These are phyloP conservation scores for Pocillopora damicornis DNA, from an alignment of 64 coral and sea anemone species.

Conservation along the genomic window DNA sequence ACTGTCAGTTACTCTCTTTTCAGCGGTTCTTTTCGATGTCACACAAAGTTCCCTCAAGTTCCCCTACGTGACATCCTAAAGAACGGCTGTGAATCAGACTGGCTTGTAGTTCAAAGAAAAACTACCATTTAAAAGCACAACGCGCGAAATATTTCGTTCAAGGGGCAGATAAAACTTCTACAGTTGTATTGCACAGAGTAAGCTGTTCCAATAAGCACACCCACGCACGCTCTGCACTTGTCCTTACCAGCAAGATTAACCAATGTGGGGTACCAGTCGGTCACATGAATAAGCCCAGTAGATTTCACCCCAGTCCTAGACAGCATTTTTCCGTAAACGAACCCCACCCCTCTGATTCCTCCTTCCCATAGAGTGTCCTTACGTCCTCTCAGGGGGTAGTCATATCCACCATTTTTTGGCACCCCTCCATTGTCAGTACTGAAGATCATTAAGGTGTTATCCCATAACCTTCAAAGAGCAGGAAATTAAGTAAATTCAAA, in stretches of 20 bases:
- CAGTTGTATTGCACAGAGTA: too few relatives aligned
- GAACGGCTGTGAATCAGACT: too few relatives aligned
- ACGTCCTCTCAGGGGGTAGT: slow-evolving; percentile 79
- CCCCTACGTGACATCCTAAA: too few relatives aligned
- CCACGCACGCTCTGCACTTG: too few relatives aligned
- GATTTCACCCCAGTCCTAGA: slow-evolving; percentile 55
- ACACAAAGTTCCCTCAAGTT: too few relatives aligned
- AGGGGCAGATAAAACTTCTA: too few relatives aligned
- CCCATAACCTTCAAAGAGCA: slow-evolving; percentile 63
- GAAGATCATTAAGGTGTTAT: slow-evolving; percentile 77
- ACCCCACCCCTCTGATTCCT: slow-evolving; percentile 76
- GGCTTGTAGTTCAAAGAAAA: too few relatives aligned
- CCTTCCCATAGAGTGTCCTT: slow-evolving; percentile 93
- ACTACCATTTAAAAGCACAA: too few relatives aligned
- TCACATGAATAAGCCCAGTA: slow-evolving; percentile 61
- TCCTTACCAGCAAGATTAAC: slow-evolving; percentile 52
- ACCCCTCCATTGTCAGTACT: slow-evolving; percentile 91
- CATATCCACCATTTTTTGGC: slow-evolving; percentile 66
- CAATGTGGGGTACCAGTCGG: slow-evolving; percentile 84
- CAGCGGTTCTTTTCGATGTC: too few relatives aligned
- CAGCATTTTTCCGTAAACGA: slow-evolving; percentile 70
- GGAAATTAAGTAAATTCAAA: neutral
- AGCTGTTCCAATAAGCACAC: too few relatives aligned
- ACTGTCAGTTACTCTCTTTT: too few relatives aligned
- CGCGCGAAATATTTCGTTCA: too few relatives aligned